Percentiles rank a stretch among this genome's conserved stretches.
Conservation (phyloP, 2,113 vertebrate species). For the Cryptoleucopteryx plumbea region DNA sequence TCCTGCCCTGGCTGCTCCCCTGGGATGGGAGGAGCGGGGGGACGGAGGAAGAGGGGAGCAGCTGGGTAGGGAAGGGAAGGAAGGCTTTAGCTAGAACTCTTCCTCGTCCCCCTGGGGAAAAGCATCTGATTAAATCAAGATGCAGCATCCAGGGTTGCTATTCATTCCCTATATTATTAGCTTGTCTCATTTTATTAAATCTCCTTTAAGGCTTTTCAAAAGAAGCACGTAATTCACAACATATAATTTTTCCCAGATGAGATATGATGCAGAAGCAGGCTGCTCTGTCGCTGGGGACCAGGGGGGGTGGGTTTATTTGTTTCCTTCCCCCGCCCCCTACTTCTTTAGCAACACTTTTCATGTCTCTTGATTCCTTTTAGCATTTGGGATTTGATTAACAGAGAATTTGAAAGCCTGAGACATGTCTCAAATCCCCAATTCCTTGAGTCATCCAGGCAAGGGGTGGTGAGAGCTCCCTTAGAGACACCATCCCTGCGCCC, state of each 20-base stretch:
- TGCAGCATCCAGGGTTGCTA: slow-evolving; percentile 30
- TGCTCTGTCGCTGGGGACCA: background rate
- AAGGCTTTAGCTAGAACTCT: background rate
- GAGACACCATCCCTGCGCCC: background rate
- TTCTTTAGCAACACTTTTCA: slow-evolving; percentile 5
- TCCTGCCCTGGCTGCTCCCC: background rate
- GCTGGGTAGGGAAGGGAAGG: background rate
- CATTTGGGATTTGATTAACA: background rate
- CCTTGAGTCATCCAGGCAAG: background rate
- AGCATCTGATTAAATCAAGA: slow-evolving; percentile 53
- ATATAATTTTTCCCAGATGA: slow-evolving; percentile 54
- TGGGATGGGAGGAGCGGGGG: background rate
- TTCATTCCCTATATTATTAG: slow-evolving; percentile 61
- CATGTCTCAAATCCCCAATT: background rate
- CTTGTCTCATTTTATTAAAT: slow-evolving; percentile 62
- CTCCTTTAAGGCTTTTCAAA: slow-evolving; percentile 47
- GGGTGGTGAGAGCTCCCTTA: background rate
- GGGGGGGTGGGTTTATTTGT: background rate
- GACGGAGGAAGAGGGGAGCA: background rate
- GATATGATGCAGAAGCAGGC: background rate
- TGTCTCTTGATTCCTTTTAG: background rate
- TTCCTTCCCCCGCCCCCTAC: background rate
- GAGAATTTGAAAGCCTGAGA: background rate
- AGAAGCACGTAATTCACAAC: slow-evolving; percentile 39
- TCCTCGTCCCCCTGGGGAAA: background rate